phyloP scores from a whole-genome alignment of 1,140 invertebrate genomes.

The Bicyclus anynana region DNA sequence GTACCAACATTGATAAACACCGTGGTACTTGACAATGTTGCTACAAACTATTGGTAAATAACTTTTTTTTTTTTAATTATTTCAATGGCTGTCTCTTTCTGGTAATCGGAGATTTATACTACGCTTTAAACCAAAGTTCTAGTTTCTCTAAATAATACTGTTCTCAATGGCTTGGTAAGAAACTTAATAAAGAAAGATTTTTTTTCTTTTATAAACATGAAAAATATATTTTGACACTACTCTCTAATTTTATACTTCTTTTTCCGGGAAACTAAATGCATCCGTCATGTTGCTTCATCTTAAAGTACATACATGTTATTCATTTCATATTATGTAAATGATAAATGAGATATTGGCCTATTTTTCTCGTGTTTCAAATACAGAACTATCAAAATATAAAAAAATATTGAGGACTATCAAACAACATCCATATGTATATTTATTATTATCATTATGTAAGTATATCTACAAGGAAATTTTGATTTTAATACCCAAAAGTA shows the following conservation, averaged over 20 bases:
- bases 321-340: conserved; percentile 63
- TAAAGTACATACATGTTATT: conserved; percentile 58
- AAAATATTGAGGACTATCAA: conserved; percentile 78
- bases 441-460: conserved; percentile 69
- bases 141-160: conserved; percentile 76
- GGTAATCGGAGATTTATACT: conserved; percentile 66
- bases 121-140: conserved; percentile 65
- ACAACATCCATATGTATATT: conserved; percentile 75
- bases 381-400: conserved; percentile 79
- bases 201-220: conserved; percentile 49
- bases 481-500: conserved; percentile 68
- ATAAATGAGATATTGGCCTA: conserved; percentile 74
- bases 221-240: conserved; percentile 52
- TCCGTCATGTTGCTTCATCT: conserved; percentile 61
- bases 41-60: conserved; percentile 64
- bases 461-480: conserved; percentile 74
- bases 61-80: conserved; percentile 57
- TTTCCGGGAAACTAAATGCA: conserved; percentile 72
- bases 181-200: conserved; percentile 60
- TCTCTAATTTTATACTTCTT: conserved; percentile 33
- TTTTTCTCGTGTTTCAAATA: conserved; percentile 74
- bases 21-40: conserved; percentile 37
- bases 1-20: conserved; percentile 45
- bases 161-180: conserved; percentile 76
- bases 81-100: conserved; percentile 53